Base-by-base conservation (phyloP, 2,797 vertebrate genomes). In the Carduelis carduelis region DNA sequence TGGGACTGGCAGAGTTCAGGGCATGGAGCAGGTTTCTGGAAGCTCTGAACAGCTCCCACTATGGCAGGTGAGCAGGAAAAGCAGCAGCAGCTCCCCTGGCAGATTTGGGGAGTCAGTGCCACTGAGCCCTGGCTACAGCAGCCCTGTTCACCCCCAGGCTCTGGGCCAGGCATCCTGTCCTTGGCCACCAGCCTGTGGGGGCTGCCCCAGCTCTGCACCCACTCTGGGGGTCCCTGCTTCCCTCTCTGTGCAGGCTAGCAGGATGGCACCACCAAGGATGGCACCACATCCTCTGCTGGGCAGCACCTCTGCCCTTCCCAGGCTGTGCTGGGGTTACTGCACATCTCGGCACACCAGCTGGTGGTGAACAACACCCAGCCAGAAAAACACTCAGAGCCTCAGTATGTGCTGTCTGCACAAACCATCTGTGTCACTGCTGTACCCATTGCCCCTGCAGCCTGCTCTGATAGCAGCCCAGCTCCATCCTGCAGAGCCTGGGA, bases 321-420 rank as follows among this genome's bases (percentile, higher is more conserved):
- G 47, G 56, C 32, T 0, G 0, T 0, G 0, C 55, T 44, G 72
- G 26, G 2, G 0, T 43, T 32, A 19, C 9, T 34, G n/a, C 22
- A 24, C 44, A 21, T 9, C 41, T 74, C 3, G 0, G 39, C 2
- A 6, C 41, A 46, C 37, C 30, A 8, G 6, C 5, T 35, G 27
- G 17, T 15, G 68, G 21, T 43, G 69, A 70, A 6, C 9, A 63
- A 26, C 14, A n/a, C 9, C 23, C 56, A 80, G 32, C 13, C 32
- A 11, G 55, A 56, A 16, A n/a, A 24, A 24, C 55, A 24, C 22
- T 35, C 5, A 5, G 60, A 63, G 69, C 34, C n/a, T 15, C 21
- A 27, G 77, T 14, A 44, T 46, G 39, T n/a, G 39, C 4, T 72
- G 16, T 27, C 1, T 7, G 56, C 41, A 24, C 28, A 37, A 50